Base-by-base conservation (phyloP, 2,113 vertebrate species). In the Daphoenositta chrysoptera region DNA sequence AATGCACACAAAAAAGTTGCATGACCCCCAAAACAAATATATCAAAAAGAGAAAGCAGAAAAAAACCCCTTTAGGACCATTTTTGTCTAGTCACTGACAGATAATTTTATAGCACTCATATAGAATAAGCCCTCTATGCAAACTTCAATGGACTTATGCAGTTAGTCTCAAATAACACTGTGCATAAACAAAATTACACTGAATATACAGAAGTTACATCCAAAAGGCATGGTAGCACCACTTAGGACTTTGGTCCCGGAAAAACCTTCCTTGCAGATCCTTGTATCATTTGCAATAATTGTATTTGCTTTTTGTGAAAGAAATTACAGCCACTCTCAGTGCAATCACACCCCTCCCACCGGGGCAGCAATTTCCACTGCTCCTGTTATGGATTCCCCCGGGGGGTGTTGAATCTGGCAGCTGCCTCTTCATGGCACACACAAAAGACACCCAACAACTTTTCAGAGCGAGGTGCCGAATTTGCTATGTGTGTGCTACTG, bases 391-490 rank as follows among this genome's bases (percentile, higher is more conserved):
- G 63, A 63, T 73, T 89, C 65, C 40, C 30, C 83, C 81, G 47
- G 42, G n/a, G 14, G 31, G 37, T 78, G 93, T 2, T 83, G 56
- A 54, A 92, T 66, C 39, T 56, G 26, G 56, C 93, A 92, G 65
- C 60, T 87, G 61, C 65, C 60, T 51, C 79, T 58, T 21, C 4
- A 2, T 6, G 56, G 61, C 27, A n/a, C 4, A 28, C 3, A 61
- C 42, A 92, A 77, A 90, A 90, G 53, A 42, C 5, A 23, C 28
- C 45, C 37, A 56, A 26, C 33, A 90, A 5, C 83, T 68, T 68
- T 24, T 37, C 51, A 83, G 58, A 86, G 47, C 0, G 21, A 95
- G 76, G 88, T 92, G 96, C 64, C 6, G 57, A 96, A 97, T 96
- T 92, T 92, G 89, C 48, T 78, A 27, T 18, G 69, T 57, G 48